Base-by-base conservation (phyloP, 2,888 invertebrate species). In the Stenodema calcarata region DNA sequence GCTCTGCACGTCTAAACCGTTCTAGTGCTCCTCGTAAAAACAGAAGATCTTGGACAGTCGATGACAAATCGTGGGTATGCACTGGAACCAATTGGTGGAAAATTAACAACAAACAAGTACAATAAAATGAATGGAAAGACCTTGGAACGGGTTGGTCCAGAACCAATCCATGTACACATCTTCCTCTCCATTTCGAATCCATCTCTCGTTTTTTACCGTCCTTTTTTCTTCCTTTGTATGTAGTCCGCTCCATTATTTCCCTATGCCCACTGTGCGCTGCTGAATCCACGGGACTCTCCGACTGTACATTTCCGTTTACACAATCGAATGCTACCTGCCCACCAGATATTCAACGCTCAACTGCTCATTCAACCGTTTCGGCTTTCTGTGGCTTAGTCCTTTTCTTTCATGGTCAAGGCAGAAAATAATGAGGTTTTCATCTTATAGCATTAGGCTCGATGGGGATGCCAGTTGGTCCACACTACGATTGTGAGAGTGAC, bases 61-160 rank as follows among this genome's bases (percentile, higher is more conserved):
- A 62, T 62, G 62, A 62, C 62, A 62, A 62, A 62, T 62, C 62
- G 62, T 11, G 62, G 62, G 23, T 62, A 62, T 62, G 47, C 78
- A 78, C 44, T 44, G 78, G 44, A 78, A 78, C 78, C 78, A 42
- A 78, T 27, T 42, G 35, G 78, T 78, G 78, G 78, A 78, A 78
- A 78, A 78, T 78, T 42, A 78, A 78, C 78, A 47, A 78, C 78
- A 78, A 78, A 78, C 78, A 78, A 78, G 44, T 78, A 78, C 78
- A 78, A 78, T 47, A 78, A 78, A 78, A 78, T 78, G 78, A 78
- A 47, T 78, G 78, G 78, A 62, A 12, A 23, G 62, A 62, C 78
- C 78, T 78, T 78, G 78, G 78, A 42, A 35, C 14, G 78, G 42
- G 78, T 27, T 41, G 47, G 78, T 44, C 78, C 78, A 78, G 78